These are phyloP conservation scores for Hyposoter didymator DNA, from an alignment of 2,888 invertebrate species.

Conservation along the genomic window DNA sequence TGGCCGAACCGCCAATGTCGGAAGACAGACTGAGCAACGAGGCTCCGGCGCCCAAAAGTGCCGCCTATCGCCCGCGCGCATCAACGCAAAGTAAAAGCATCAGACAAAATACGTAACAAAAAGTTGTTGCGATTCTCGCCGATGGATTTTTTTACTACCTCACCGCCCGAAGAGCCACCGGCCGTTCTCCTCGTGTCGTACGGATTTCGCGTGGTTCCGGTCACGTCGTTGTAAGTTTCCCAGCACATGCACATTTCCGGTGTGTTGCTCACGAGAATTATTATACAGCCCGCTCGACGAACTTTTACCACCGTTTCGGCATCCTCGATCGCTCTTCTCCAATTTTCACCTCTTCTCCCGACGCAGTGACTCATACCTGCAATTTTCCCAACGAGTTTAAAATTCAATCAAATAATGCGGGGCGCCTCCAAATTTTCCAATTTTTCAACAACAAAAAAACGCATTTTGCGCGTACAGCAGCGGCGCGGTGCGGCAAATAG, in stretches of 20 bases:
- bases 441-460: too few relatives aligned
- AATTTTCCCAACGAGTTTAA: too few relatives aligned
- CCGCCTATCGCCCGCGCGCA: conserved; percentile 85
- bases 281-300: conserved; percentile 91
- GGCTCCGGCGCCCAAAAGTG: conserved; percentile 91
- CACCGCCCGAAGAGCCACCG: conserved; percentile 96
- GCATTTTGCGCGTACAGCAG: too few relatives aligned
- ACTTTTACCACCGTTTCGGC: conserved; percentile 88
- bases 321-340: conserved; percentile 87
- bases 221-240: conserved; percentile 92
- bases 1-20: conserved; percentile 95
- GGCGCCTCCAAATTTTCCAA: too few relatives aligned
- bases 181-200: conserved; percentile 90
- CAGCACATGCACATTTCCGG: conserved; percentile 95
- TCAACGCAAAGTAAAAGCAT: too few relatives aligned
- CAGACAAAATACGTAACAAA: too few relatives aligned
- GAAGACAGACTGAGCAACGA: conserved; percentile 94
- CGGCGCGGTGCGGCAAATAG: too few relatives aligned
- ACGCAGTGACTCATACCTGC: conserved; percentile 90
- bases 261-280: conserved; percentile 92
- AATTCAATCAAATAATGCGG: too few relatives aligned
- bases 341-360: conserved; percentile 86
- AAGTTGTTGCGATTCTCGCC: too few relatives aligned
- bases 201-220: conserved; percentile 93
- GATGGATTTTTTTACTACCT: conserved; percentile 86